Conservation (phyloP, 1,140 invertebrate species). For the Monochamus saltuarius region DNA sequence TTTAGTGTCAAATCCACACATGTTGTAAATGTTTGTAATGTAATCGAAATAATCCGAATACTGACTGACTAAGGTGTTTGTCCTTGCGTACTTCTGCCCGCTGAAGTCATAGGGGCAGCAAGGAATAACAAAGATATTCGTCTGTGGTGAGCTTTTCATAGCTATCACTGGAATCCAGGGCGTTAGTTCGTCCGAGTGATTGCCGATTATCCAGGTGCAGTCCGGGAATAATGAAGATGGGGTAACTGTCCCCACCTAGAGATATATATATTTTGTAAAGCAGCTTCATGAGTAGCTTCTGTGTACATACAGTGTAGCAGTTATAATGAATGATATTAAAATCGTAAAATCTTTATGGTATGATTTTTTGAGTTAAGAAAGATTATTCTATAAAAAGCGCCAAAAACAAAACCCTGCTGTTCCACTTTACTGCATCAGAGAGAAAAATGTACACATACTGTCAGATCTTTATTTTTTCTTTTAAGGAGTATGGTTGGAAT, state of each 20-base stretch:
- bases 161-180: constrained; percentile 97
- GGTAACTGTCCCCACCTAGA: constrained; percentile 50
- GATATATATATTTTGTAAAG: too few relatives aligned
- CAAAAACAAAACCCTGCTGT: too few relatives aligned
- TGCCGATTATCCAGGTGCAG: constrained; percentile 95
- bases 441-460: too few relatives aligned
- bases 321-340: too few relatives aligned
- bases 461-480: too few relatives aligned
- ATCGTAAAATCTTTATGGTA: too few relatives aligned
- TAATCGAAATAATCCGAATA: constrained; percentile 87
- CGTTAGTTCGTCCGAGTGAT: constrained; percentile 97
- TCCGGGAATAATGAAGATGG: constrained; percentile 69
- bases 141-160: constrained; percentile 65
- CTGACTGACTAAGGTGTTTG: constrained; percentile 66
- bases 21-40: constrained; percentile 65
- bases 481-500: too few relatives aligned
- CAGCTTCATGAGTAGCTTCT: too few relatives aligned
- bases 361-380: too few relatives aligned
- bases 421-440: too few relatives aligned
- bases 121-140: constrained; percentile 87
- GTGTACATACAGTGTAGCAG: too few relatives aligned
- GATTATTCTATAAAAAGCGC: too few relatives aligned
- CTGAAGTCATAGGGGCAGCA: constrained; percentile 93
- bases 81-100: constrained; percentile 76
- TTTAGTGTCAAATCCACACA: constrained; percentile 75